Percentiles rank a stretch among this genome's conserved stretches.
Evolutionary conservation across 2,113 vertebrate species (phyloP).

Genomic region (Scopus umbretta): DNA sequence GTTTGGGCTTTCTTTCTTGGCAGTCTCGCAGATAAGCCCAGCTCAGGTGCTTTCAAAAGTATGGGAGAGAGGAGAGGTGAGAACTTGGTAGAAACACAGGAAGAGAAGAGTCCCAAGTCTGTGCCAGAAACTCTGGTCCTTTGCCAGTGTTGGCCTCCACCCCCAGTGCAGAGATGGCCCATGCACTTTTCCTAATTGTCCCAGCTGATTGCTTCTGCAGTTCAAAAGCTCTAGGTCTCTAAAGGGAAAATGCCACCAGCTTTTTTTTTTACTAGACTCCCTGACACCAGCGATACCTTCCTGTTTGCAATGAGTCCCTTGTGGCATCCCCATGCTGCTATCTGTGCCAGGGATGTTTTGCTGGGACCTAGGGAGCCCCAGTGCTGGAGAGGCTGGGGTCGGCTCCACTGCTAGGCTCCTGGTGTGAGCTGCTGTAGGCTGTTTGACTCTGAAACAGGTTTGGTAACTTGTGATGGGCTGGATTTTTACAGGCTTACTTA

Average conservation of each 20-base stretch:
- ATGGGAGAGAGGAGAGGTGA: background rate
- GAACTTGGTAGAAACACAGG: background rate
- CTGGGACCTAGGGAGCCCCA: background rate
- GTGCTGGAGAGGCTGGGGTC: background rate
- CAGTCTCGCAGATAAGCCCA: background rate
- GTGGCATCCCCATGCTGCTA: background rate
- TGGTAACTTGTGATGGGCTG: slow-evolving; percentile 40
- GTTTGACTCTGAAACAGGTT: slow-evolving; percentile 50
- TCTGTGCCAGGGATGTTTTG: background rate
- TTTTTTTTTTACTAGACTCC: background rate
- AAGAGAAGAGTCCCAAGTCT: background rate
- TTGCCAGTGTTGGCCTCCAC: background rate
- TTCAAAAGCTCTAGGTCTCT: background rate
- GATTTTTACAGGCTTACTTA: slow-evolving; percentile 49
- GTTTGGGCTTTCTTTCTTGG: background rate
- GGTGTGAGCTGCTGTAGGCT: background rate
- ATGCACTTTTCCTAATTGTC: background rate
- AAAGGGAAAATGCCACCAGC: background rate
- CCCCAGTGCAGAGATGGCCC: background rate
- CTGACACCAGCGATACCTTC: background rate
- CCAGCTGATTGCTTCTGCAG: background rate
- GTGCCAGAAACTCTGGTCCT: background rate
- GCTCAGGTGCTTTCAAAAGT: background rate
- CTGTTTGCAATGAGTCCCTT: background rate
- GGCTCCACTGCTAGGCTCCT: background rate